These are phyloP conservation scores for Dryomyza anilis DNA, from an alignment of 2,888 invertebrate genomes.

Conservation along the genomic window DNA sequence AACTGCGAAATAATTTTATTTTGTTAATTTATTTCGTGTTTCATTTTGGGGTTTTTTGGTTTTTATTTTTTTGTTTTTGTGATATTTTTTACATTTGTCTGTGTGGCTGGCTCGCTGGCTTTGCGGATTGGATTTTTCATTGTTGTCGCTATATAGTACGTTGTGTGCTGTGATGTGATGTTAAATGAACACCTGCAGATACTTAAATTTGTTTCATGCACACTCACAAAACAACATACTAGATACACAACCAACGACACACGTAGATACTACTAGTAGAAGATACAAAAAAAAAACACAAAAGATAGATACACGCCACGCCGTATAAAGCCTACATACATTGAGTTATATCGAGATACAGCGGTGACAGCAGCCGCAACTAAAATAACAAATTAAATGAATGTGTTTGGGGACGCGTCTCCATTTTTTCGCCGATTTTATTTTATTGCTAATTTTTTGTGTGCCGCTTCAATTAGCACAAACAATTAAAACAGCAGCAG, in stretches of 20 bases:
- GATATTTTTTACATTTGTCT: constrained; percentile 8
- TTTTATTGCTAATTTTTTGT: too few species aligned
- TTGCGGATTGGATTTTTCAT: constrained; percentile 4
- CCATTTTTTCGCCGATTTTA: too few species aligned
- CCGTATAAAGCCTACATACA: not conserved
- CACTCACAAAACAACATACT: constrained; percentile 16
- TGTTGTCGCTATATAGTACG: constrained; percentile 27
- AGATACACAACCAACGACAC: not conserved
- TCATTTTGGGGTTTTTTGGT: constrained; percentile 3
- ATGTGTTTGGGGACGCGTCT: too few species aligned
- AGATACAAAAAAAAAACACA: constrained; percentile 5
- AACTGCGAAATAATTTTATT: constrained; percentile 21
- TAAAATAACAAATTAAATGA: too few species aligned
- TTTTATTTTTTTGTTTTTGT: constrained; percentile 22
- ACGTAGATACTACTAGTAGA: not conserved
- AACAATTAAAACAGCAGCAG: too few species aligned
- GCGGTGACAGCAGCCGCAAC: too few species aligned
- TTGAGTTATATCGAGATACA: too few species aligned
- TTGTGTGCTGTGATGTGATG: constrained; percentile 43
- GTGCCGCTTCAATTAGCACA: too few species aligned
- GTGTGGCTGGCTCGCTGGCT: constrained; percentile 15
- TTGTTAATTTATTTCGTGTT: constrained; percentile 21
- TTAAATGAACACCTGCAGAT: constrained; percentile 61
- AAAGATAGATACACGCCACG: not conserved
- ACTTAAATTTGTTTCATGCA: constrained; percentile 59